Evolutionary conservation across 2,888 invertebrate genomes (phyloP).

Genomic region (Opisthograptis luteolata): DNA sequence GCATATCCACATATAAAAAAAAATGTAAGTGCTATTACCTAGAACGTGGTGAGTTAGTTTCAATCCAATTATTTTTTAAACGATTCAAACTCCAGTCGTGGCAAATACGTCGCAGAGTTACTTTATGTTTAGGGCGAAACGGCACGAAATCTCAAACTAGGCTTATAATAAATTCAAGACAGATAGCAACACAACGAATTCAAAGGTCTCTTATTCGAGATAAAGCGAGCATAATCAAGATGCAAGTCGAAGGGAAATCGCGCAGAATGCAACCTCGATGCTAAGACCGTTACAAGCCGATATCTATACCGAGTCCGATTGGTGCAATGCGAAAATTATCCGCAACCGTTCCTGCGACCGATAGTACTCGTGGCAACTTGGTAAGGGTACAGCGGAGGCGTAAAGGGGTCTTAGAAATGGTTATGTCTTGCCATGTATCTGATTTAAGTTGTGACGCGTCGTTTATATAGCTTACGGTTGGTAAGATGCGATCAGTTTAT

Average conservation of each 20-base stretch:
- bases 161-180: conserved; percentile 6
- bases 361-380: conserved; percentile 38
- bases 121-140: no score
- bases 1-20: no score
- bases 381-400: conserved; percentile 66
- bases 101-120: no score
- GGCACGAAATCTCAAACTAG: not conserved
- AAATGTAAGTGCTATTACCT: no score
- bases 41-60: no score
- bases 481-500: conserved; percentile 70
- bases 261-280: conserved; percentile 70
- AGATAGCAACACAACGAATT: conserved; percentile 33
- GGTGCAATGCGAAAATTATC: conserved; percentile 80
- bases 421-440: conserved; percentile 78
- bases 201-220: conserved; percentile 50
- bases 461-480: conserved; percentile 69
- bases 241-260: conserved; percentile 61
- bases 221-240: conserved; percentile 60
- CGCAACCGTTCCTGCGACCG: conserved; percentile 44
- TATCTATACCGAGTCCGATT: conserved; percentile 74
- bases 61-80: no score
- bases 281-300: conserved; percentile 73
- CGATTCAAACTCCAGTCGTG: no score
- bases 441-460: conserved; percentile 74
- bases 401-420: conserved; percentile 73